phyloP scores from a whole-genome alignment of 2,797 vertebrate genomes.

The Cercopithecus hamlyni region DNA sequence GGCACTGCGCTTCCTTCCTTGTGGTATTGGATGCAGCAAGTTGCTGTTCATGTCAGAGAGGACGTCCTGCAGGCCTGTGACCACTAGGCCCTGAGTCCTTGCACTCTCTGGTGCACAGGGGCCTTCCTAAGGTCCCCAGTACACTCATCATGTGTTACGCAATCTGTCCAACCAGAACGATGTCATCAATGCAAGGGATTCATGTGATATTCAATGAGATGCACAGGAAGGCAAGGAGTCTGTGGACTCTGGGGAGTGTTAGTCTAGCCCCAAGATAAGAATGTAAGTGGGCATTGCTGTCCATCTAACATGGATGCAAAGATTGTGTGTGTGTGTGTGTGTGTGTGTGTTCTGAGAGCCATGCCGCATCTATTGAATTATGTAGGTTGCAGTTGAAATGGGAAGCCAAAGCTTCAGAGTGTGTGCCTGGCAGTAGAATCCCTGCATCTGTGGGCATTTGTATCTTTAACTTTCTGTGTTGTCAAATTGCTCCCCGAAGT shows the following conservation, averaged over 20 bases:
- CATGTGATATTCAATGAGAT: accelerated
- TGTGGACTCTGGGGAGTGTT: too few relatives aligned
- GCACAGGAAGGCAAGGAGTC: neutral
- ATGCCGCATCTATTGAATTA: accelerated
- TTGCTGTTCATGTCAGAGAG: neutral
- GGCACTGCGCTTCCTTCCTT: too few relatives aligned
- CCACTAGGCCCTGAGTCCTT: neutral
- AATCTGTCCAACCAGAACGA: neutral
- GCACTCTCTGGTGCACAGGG: accelerated
- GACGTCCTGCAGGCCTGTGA: accelerated
- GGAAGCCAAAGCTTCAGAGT: accelerated
- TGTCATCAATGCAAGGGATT: accelerated
- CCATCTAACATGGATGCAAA: neutral
- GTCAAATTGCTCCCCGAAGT: neutral
- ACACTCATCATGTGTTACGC: accelerated
- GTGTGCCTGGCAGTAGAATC: accelerated
- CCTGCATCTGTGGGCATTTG: too few relatives aligned
- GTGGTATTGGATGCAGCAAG: too few relatives aligned
- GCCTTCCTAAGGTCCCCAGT: too few relatives aligned
- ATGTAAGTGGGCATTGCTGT: accelerated
- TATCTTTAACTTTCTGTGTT: neutral
- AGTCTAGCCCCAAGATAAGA: neutral
- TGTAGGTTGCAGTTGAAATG: accelerated
- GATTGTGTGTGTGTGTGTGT: accelerated
- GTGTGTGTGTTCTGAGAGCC: neutral